phyloP scores from a whole-genome alignment of 2,888 invertebrate species.

The Lysandra bellargus region DNA sequence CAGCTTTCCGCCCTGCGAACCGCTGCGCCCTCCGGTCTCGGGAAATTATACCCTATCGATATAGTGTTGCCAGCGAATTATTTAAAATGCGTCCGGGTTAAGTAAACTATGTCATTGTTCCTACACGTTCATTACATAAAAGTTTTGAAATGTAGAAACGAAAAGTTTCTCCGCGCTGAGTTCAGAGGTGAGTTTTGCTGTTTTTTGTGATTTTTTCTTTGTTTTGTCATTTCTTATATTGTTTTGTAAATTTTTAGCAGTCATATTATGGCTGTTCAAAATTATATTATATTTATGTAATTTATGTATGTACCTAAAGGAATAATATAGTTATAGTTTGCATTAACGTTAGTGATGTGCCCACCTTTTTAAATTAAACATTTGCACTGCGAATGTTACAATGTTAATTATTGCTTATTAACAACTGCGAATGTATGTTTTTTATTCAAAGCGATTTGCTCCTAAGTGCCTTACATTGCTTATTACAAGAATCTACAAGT shows the following conservation, averaged over 20 bases:
- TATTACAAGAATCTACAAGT: background rate
- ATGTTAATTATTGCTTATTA: background rate
- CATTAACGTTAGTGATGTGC: background rate
- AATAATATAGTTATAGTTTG: background rate
- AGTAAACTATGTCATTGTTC: slow-evolving; percentile 82
- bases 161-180: slow-evolving; percentile 84
- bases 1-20: background rate
- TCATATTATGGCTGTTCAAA: background rate
- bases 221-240: background rate
- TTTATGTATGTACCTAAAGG: background rate
- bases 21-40: background rate
- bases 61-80: slow-evolving; percentile 18
- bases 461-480: background rate
- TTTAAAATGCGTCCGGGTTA: background rate
- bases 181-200: slow-evolving; percentile 86
- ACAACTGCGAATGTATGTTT: background rate
- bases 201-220: background rate
- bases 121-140: slow-evolving; percentile 85
- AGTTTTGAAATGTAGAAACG: slow-evolving; percentile 84
- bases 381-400: background rate
- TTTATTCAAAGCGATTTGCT: background rate
- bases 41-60: background rate
- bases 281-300: background rate
- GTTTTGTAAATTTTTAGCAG: background rate
- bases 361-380: background rate